A percentile compares a stretch with the other conserved stretches of the same genome.
Conservation (phyloP, 1,140 invertebrate genomes). For the Phymorhynchus buccinoides region DNA sequence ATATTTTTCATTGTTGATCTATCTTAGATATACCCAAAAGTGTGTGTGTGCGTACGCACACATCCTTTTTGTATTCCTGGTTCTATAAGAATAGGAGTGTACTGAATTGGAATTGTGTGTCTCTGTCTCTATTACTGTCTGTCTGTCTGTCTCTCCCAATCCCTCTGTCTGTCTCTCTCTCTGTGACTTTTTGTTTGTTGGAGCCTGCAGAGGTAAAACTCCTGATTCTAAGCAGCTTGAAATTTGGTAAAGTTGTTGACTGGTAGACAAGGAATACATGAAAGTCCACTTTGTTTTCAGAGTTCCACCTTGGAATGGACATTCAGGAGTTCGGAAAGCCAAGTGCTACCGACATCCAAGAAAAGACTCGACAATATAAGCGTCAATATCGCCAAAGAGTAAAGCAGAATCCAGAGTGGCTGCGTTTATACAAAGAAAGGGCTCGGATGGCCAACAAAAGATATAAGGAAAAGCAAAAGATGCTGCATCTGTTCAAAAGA, state of each 20-base stretch:
- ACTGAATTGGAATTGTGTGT: no score
- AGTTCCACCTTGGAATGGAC: background rate
- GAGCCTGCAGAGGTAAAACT: background rate
- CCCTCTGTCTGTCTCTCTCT: no score
- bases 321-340: background rate
- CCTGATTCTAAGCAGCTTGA: no score
- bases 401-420: background rate
- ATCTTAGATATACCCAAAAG: no score
- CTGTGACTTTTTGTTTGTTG: background rate
- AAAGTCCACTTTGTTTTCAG: constrained; percentile 9
- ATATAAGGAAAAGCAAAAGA: background rate
- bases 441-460: background rate
- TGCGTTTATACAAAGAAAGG: background rate
- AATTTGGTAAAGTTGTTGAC: background rate
- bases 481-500: background rate
- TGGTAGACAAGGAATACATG: background rate
- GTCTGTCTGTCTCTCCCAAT: no score
- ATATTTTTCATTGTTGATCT: no score
- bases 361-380: constrained; percentile 14
- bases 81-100: no score
- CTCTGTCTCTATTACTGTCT: no score
- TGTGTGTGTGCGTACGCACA: no score
- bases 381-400: constrained; percentile 4
- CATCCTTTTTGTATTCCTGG: no score
- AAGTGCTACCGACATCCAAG: background rate